Evolutionary conservation across 92 coral and sea anemone species (phyloP).

Genomic region (Porites divaricata): DNA sequence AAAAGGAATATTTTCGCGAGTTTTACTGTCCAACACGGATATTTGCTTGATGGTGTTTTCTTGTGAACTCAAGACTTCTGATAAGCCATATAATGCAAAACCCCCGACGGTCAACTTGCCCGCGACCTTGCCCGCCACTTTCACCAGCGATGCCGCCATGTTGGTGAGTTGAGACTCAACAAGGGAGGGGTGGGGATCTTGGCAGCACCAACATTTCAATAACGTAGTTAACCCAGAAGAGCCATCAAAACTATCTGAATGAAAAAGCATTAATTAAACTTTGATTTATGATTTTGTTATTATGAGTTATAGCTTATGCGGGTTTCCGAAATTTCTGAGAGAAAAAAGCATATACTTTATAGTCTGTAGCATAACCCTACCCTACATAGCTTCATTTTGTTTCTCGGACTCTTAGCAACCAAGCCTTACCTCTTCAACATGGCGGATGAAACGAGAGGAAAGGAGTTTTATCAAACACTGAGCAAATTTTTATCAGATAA

Average conservation of each 20-base stretch:
- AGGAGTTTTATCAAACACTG: constrained; percentile 5
- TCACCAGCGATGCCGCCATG: constrained; percentile 66
- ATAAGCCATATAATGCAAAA: constrained; percentile 68
- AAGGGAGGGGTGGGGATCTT: not conserved
- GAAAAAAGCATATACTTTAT: too few species aligned
- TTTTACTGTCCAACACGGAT: constrained; percentile 48
- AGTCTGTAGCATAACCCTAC: not conserved
- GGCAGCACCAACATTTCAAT: not conserved
- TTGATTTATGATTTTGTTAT: not conserved
- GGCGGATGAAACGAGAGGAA: constrained; percentile 43
- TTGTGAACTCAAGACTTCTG: constrained; percentile 77
- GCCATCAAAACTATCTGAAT: not conserved
- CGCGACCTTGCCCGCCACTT: constrained; percentile 67
- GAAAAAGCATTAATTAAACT: not conserved
- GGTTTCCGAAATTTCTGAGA: not conserved
- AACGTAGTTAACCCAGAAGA: not conserved
- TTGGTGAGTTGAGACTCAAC: not conserved
- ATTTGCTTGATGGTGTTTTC: constrained; percentile 67
- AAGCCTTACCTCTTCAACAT: constrained; percentile 46
- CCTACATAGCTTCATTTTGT: not conserved
- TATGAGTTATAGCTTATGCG: not conserved
- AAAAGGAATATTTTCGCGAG: constrained; percentile 61
- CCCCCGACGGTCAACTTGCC: constrained; percentile 76
- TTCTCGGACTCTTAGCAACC: constrained; percentile 9
- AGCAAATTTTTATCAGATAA: constrained; percentile 13